Evolutionary conservation across 2,888 invertebrate genomes (phyloP).

Genomic region (Drosophila mercatorum): DNA sequence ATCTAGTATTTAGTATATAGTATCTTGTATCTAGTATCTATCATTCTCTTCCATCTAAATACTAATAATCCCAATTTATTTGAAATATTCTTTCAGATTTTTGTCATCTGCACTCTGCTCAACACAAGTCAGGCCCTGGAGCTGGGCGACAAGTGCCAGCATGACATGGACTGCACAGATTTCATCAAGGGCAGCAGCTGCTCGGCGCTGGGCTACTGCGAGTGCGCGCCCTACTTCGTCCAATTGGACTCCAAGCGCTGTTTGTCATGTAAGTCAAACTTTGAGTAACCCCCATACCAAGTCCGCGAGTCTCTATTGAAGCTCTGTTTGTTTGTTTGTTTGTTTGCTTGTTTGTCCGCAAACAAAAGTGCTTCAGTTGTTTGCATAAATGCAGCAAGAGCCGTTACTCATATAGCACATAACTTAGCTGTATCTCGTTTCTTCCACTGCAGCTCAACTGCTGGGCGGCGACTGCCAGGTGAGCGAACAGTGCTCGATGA

Average conservation of each 20-base stretch:
- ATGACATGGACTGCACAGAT: slow-evolving; percentile 85
- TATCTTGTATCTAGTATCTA: no score
- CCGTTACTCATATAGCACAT: slow-evolving; percentile 43
- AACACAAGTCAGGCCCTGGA: slow-evolving; percentile 59
- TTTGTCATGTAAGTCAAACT: slow-evolving; percentile 90
- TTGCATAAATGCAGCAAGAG: slow-evolving; percentile 40
- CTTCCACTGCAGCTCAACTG: slow-evolving; percentile 57
- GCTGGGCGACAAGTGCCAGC: slow-evolving; percentile 84
- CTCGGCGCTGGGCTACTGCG: slow-evolving; percentile 88
- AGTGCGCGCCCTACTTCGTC: slow-evolving; percentile 93
- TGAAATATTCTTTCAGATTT: slow-evolving; percentile 42
- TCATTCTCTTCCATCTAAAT: not conserved
- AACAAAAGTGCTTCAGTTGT: slow-evolving; percentile 28
- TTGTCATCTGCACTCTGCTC: slow-evolving; percentile 54
- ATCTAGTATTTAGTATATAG: not conserved
- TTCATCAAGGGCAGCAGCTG: slow-evolving; percentile 85
- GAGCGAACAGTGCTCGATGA: slow-evolving; percentile 93
- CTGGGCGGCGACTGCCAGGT: slow-evolving; percentile 92
- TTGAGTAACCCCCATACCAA: slow-evolving; percentile 57
- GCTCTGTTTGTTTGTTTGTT: slow-evolving; percentile 14
- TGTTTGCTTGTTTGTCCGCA: slow-evolving; percentile 16
- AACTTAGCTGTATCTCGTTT: slow-evolving; percentile 2
- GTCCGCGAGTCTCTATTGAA: slow-evolving; percentile 18
- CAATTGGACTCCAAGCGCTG: slow-evolving; percentile 91
- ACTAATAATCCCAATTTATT: not conserved